Base-by-base conservation (phyloP, 1,140 invertebrate genomes). In the Agraylea sexmaculata region DNA sequence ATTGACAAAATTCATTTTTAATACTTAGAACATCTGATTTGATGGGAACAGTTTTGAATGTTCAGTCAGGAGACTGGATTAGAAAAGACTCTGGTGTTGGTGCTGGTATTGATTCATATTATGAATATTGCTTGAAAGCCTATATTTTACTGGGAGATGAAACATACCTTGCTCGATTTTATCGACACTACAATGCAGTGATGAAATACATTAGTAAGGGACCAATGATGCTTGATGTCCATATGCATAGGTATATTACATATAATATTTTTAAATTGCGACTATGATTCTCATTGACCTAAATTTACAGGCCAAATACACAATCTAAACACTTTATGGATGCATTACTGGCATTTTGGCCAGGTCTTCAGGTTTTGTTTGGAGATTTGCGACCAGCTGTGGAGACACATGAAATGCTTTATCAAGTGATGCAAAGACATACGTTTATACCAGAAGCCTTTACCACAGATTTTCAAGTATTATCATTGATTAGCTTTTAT, bases 31-130 rank as follows among this genome's bases (percentile, higher is more conserved):
- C 80, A 25, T 90, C 84, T 1, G 87, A 94, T 66, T 66, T 95
- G 2, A 91, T 94, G 82, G 90, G 90, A 15, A 92, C 88, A 10
- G 87, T 93, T 12, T 70, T 95, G 8, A 92, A 93, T 64, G 85
- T 98, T n/a, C 87, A 98, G 58, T 92, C 84, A 23, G 94, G 95
- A 3, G 91, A 97, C 62, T 98, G 93, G 93, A 78, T 97, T 4
- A 68, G 92, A 16, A 75, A 90, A 57, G 93, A 98, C 60, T 89
- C 88, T 19, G 92, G 93, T 2, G 91, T 98, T 13, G 95, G 95
- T n/a, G 95, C 94, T 27, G 94, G 95, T 7, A 97, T 97, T 49
- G 94, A 99, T 62, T 96, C 91, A 0, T 99, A 98, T 60, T 98
- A 97, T 60, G 94, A 98, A 63, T 99, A 99, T 63, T 87, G 90